Base-by-base conservation (phyloP, 2,888 invertebrate genomes). In the Drosophila paracracens region DNA sequence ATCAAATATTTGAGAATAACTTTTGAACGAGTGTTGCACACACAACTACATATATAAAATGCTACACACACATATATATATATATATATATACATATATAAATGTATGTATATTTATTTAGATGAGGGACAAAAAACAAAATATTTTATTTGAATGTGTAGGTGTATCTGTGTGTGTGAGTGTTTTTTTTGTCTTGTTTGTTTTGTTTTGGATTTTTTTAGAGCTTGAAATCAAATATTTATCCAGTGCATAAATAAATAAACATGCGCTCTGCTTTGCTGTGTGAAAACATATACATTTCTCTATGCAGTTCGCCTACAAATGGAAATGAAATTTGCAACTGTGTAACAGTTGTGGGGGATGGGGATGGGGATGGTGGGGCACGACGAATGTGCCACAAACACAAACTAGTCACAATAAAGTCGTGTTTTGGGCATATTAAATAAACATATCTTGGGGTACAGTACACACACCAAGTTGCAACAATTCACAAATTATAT, bases 181-280 rank as follows among this genome's bases (percentile, higher is more conserved):
- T 53, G 38, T 54, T 27, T 56, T 38, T 59, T 38, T 2, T 38
- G 4, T 5, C 7, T 11, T 25, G 18, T 66, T 27, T 64, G 18
- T n/a, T 35, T 52, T 25, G 53, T 40, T 59, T 79, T 69, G 62
- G 52, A 61, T 51, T 29, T 59, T 79, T 71, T 70, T 66, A 66
- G 57, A 78, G 78, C 69, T 70, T 59, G 35, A 73, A 84, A 76
- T 82, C 67, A 81, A 88, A 88, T 85, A 81, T 85, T 81, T 79
- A 88, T 81, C 70, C 73, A 78, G 81, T 79, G 72, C 76, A 77
- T 65, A 79, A 77, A 83, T 72, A 88, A 81, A 83, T 73, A 74
- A 77, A 77, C 81, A 88, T 88, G 86, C 84, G 76, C 63, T 75
- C 63, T 71, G 69, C 56, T 68, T 59, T 46, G 43, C 29, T 53